phyloP scores from a whole-genome alignment of 1,140 invertebrate species.

The Caenorhabditis brenneri region DNA sequence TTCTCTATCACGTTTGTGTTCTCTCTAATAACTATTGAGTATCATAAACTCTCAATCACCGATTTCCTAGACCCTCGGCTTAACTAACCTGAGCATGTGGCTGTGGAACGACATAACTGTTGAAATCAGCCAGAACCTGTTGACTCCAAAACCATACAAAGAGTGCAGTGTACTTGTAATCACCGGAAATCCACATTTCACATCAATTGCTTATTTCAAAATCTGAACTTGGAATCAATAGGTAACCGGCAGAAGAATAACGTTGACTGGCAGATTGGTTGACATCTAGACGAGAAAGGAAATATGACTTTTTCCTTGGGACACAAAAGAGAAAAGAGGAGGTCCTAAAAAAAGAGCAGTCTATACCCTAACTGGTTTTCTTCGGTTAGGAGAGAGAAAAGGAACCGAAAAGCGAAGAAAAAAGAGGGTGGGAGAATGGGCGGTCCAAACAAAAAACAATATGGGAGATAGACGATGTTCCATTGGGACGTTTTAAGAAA shows the following conservation, averaged over 20 bases:
- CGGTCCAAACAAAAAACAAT: neutral
- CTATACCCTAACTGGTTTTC: conserved; percentile 24
- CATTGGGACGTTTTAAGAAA: neutral
- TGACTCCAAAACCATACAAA: neutral
- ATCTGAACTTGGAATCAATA: conserved; percentile 28
- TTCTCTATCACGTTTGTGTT: no score
- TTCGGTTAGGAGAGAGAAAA: no score
- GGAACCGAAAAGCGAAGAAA: neutral
- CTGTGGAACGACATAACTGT: conserved; percentile 13
- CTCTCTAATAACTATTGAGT: no score
- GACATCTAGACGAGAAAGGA: conserved; percentile 22
- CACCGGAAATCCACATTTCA: neutral
- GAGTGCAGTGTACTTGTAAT: neutral
- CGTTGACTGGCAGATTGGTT: conserved; percentile 23
- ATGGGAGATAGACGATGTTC: neutral
- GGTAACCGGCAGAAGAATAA: neutral
- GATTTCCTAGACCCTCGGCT: no score
- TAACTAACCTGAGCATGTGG: conserved; percentile 14
- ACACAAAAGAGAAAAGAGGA: neutral
- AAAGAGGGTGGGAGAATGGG: neutral
- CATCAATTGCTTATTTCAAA: no score
- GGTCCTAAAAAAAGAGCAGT: conserved; percentile 15
- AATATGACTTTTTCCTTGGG: conserved; percentile 11
- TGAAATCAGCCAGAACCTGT: neutral
- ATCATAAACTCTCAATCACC: no score